Evolutionary conservation across 2,113 vertebrate species (phyloP).

Genomic region (Bombycilla garrulus): DNA sequence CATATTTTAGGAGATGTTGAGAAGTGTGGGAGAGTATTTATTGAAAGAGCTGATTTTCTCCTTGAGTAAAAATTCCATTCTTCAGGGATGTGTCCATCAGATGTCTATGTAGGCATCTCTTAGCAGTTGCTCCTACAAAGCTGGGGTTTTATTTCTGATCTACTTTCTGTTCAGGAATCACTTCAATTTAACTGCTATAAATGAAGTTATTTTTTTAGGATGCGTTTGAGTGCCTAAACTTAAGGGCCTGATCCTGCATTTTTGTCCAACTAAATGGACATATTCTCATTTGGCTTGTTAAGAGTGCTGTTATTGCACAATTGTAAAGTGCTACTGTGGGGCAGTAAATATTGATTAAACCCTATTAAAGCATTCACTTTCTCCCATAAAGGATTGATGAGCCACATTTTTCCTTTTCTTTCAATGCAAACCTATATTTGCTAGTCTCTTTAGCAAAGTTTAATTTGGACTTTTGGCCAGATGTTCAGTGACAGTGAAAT

Average conservation of each 20-base stretch:
- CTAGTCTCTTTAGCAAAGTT: neutral
- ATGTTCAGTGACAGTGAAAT: neutral
- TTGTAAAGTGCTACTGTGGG: neutral
- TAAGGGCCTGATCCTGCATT: neutral
- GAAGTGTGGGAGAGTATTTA: neutral
- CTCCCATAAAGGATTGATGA: neutral
- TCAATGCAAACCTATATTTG: neutral
- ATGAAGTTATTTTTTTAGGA: neutral
- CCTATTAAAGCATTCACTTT: neutral
- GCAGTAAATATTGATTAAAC: neutral
- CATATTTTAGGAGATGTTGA: neutral
- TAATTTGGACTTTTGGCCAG: neutral
- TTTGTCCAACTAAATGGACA: neutral
- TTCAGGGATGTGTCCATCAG: neutral
- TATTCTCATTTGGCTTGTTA: neutral
- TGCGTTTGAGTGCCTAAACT: neutral
- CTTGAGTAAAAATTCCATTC: neutral
- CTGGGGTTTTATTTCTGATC: neutral
- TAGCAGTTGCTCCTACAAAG: neutral
- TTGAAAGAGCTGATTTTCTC: neutral
- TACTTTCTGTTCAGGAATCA: neutral
- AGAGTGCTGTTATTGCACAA: neutral
- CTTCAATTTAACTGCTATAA: neutral
- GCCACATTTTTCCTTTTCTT: neutral
- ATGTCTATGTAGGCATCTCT: neutral